A percentile compares a stretch with the other conserved stretches of the same genome.
Conservation (phyloP, 2,797 vertebrate species). For the Synanceia verrucosa region DNA sequence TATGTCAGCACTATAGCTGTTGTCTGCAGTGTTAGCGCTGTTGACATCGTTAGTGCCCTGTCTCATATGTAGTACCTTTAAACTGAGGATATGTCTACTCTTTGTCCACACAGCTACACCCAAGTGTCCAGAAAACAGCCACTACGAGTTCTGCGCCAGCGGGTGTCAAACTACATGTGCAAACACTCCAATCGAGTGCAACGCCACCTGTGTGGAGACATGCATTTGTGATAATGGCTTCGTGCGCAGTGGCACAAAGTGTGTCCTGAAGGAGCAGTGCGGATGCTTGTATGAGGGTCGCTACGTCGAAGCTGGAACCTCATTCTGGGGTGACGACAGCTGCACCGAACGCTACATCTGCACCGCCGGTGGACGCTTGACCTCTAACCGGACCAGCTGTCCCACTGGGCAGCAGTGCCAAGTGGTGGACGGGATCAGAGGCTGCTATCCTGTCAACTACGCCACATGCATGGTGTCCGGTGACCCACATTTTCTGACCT, state of each 20-base stretch:
- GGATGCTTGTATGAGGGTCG: constrained; percentile 76
- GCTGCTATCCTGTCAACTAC: constrained; percentile 53
- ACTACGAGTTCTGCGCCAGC: constrained; percentile 74
- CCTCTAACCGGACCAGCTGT: constrained; percentile 33
- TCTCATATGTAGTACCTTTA: too few relatives aligned
- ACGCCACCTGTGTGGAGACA: constrained; percentile 75
- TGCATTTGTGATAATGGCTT: constrained; percentile 77
- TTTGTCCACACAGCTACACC: constrained; percentile 63
- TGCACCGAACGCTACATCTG: constrained; percentile 76
- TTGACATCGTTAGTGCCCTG: too few relatives aligned
- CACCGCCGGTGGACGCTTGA: neutral
- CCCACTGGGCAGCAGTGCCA: constrained; percentile 49
- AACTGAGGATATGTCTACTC: neutral
- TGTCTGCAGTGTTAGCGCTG: too few relatives aligned
- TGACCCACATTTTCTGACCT: constrained; percentile 70
- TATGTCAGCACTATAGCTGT: too few relatives aligned
- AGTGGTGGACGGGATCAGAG: constrained; percentile 42
- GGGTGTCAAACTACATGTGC: constrained; percentile 80
- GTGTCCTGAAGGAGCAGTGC: constrained; percentile 66
- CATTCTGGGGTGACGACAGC: constrained; percentile 72
- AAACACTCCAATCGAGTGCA: constrained; percentile 46
- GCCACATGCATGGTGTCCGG: constrained; percentile 61
- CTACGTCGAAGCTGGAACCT: constrained; percentile 51
- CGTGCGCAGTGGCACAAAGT: constrained; percentile 67
- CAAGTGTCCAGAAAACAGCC: constrained; percentile 79